Evolutionary conservation across 2,888 invertebrate species (phyloP).

Genomic region (Agrochola lychnidis): DNA sequence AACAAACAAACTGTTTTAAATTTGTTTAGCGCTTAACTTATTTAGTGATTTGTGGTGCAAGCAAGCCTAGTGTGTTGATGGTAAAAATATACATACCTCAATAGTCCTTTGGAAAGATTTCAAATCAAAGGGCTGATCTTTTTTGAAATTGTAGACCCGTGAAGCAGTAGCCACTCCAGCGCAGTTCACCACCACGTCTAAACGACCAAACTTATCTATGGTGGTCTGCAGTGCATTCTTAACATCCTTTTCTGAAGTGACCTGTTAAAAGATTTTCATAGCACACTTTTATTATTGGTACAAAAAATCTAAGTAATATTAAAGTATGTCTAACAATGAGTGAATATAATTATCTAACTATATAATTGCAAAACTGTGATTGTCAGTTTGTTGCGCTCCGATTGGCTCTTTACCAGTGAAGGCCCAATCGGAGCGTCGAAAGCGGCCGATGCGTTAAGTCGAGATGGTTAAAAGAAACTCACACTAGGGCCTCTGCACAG

Average conservation of each 20-base stretch:
- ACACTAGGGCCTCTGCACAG: background rate
- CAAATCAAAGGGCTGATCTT: slow-evolving; percentile 94
- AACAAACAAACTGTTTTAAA: background rate
- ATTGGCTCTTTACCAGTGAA: no score
- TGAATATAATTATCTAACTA: background rate
- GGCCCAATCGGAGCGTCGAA: no score
- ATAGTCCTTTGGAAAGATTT: slow-evolving; percentile 95
- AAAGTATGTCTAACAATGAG: background rate
- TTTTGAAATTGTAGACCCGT: slow-evolving; percentile 97
- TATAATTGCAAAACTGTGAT: background rate
- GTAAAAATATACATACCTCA: slow-evolving; percentile 84
- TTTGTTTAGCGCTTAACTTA: background rate
- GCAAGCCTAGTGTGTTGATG: background rate
- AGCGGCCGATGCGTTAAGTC: no score
- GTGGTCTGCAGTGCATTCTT: slow-evolving; percentile 93
- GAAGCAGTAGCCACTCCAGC: slow-evolving; percentile 97
- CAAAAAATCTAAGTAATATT: background rate
- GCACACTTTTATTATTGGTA: background rate
- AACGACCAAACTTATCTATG: slow-evolving; percentile 95
- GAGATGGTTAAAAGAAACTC: no score
- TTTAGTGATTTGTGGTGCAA: background rate
- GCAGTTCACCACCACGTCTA: slow-evolving; percentile 98
- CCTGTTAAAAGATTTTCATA: slow-evolving; percentile 84
- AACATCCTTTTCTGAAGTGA: slow-evolving; percentile 96
- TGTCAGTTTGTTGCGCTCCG: background rate